Evolutionary conservation across 2,113 vertebrate species (phyloP), one percentile per base, ranked within the genome.

Genomic region (Malurus alboscapulatus): DNA sequence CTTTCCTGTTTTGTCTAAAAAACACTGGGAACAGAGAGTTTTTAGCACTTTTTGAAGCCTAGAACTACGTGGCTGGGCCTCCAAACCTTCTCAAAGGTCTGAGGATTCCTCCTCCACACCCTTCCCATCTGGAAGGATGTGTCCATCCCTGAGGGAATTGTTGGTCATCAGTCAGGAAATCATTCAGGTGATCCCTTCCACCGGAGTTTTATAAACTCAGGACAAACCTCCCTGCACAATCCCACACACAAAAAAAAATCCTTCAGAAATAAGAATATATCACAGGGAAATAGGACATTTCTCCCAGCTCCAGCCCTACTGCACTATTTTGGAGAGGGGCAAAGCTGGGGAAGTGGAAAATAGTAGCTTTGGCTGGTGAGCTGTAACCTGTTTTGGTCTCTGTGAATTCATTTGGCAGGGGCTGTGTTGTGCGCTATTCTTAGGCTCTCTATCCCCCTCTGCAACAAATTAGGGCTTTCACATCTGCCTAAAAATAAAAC

Each of bases 401-500:
- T 22, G 18, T 93, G 90, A 92, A 96, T 93, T 91, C 94, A 92
- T 94, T 96, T 93, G 92, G 94, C 92, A 86, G 19, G 47, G 93
- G 74, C 71, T 86, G 53, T 34, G 6, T 73, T 79, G 87, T 78
- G 32, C 73, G 93, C 95, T 96, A 96, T 96, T 96, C 84, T 96
- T 97, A 96, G 94, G 80, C 74, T 48, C 73, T 83, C 68, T 79
- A 36, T 87, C 86, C 80, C 76, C 57, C 88, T 95, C 96, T 96
- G 96, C 88, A 95, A 96, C 93, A 96, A 97, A 97, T 96, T 97
- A 96, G 57, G 93, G 71, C 84, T 93, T 96, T 97, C 94, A 94
- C 95, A 96, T 90, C 94, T 97, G 85, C 92, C 97, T 97, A 97
- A 96, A 97, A 97, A 97, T 97, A 97, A 97, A 96, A 95, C 72